These are phyloP conservation scores for Eristalis arbustorum DNA, from an alignment of 2,888 invertebrate genomes.

Conservation along the genomic window DNA sequence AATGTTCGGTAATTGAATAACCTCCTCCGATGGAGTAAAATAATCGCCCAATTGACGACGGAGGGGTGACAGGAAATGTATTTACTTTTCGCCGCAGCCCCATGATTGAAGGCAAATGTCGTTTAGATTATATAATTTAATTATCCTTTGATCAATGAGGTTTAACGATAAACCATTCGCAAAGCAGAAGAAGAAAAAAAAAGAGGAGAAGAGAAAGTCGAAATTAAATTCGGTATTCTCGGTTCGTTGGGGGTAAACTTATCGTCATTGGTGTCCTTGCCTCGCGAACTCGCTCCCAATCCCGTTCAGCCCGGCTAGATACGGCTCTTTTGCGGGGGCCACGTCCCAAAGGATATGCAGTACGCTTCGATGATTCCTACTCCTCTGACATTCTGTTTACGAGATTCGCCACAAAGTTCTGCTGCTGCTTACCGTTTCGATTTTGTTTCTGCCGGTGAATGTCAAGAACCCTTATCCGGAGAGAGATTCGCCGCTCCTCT, in stretches of 20 bases:
- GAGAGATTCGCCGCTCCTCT: neutral
- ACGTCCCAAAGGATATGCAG: conserved; percentile 34
- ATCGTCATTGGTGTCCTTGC: neutral
- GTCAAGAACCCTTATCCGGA: conserved; percentile 45
- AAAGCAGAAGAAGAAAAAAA: conserved; percentile 25
- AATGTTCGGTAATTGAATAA: conserved; percentile 27
- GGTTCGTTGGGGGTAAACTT: conserved; percentile 20
- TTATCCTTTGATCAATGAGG: conserved; percentile 67
- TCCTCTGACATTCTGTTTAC: conserved; percentile 45
- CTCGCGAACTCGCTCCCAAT: neutral
- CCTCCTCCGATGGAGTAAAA: conserved; percentile 2
- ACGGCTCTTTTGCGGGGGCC: neutral
- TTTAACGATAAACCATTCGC: conserved; percentile 56
- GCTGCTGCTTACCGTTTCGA: conserved; percentile 27
- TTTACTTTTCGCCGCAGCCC: conserved; percentile 36
- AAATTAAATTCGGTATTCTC: conserved; percentile 26
- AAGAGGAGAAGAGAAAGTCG: conserved; percentile 40
- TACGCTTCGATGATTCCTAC: conserved; percentile 35
- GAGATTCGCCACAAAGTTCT: conserved; percentile 35
- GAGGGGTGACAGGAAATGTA: neutral
- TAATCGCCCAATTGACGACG: conserved; percentile 25
- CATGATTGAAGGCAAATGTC: conserved; percentile 63
- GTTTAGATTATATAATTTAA: conserved; percentile 65
- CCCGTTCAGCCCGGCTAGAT: neutral
- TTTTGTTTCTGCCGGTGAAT: conserved; percentile 29